These are phyloP conservation scores for Tinea trinotella DNA, from an alignment of 2,888 invertebrate species.

Conservation along the genomic window DNA sequence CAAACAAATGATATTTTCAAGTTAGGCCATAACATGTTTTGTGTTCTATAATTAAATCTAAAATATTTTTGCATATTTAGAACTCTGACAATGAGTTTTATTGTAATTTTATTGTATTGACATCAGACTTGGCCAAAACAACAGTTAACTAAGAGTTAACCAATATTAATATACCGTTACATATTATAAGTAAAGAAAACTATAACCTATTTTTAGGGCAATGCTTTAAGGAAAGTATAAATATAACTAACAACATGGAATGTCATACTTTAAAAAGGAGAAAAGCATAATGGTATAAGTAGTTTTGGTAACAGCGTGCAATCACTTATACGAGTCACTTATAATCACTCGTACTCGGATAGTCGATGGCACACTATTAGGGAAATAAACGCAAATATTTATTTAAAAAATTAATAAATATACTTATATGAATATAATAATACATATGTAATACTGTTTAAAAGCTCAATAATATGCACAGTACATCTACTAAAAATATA, in stretches of 20 bases:
- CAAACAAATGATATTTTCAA: slow-evolving; percentile 4
- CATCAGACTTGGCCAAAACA: neutral
- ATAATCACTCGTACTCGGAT: neutral
- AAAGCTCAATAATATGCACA: slow-evolving; percentile 2
- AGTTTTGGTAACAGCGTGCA: too few species aligned
- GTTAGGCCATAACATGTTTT: slow-evolving; percentile 3
- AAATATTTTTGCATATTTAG: neutral
- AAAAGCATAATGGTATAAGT: too few species aligned
- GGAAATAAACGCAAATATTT: neutral
- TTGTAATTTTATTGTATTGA: neutral
- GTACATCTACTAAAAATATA: neutral
- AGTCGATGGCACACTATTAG: neutral
- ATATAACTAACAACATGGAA: slow-evolving; percentile 8
- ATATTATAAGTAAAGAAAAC: neutral
- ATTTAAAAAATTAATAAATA: neutral
- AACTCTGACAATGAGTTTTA: too few species aligned
- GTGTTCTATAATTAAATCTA: neutral
- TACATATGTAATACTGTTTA: slow-evolving; percentile 7
- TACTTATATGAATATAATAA: slow-evolving; percentile 6
- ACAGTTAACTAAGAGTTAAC: neutral
- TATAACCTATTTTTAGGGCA: neutral
- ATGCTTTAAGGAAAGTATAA: neutral
- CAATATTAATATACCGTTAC: neutral
- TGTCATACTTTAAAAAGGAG: neutral
- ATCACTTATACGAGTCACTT: too few species aligned